Percentiles rank a stretch among this genome's conserved stretches.
Conservation (phyloP, 2,113 vertebrate genomes). For the Ageneiosus marmoratus region DNA sequence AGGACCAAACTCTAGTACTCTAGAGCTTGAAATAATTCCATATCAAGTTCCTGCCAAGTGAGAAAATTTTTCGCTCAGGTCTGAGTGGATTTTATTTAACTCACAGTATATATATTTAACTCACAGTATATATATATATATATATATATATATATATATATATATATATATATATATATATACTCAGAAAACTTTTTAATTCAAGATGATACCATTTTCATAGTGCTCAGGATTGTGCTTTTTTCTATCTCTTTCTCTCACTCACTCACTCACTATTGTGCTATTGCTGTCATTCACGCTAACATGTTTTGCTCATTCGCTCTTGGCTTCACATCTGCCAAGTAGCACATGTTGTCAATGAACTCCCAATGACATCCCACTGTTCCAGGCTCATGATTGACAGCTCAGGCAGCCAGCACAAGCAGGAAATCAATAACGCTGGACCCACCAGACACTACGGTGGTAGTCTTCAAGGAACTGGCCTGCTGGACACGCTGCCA, state of each 20-base stretch:
- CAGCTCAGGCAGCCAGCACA: slow-evolving; percentile 79
- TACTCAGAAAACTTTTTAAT: slow-evolving; percentile 62
- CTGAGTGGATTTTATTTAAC: slow-evolving; percentile 64
- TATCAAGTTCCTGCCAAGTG: slow-evolving; percentile 57
- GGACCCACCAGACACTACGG: slow-evolving; percentile 79
- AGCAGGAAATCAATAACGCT: slow-evolving; percentile 88
- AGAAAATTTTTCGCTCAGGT: slow-evolving; percentile 60
- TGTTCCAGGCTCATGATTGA: slow-evolving; percentile 84
- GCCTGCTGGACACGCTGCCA: slow-evolving; percentile 80
- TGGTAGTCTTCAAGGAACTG: slow-evolving; percentile 80
- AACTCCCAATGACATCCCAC: slow-evolving; percentile 83
- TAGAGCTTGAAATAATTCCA: slow-evolving; percentile 63
- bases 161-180: slow-evolving; percentile 42
- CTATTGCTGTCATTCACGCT: slow-evolving; percentile 44
- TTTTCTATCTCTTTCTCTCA: slow-evolving; percentile 41
- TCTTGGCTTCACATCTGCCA: slow-evolving; percentile 72
- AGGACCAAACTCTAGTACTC: slow-evolving; percentile 63
- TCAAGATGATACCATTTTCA: slow-evolving; percentile 65
- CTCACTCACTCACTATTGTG: slow-evolving; percentile 41
- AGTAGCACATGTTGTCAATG: slow-evolving; percentile 73
- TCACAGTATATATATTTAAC: slow-evolving; percentile 49
- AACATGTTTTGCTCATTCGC: slow-evolving; percentile 70
- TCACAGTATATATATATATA: slow-evolving; percentile 33
- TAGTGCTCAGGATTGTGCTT: slow-evolving; percentile 15
- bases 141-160: slow-evolving; percentile 35